These are phyloP conservation scores for Drosophila azteca DNA, from an alignment of 1,140 invertebrate species.

Conservation along the genomic window DNA sequence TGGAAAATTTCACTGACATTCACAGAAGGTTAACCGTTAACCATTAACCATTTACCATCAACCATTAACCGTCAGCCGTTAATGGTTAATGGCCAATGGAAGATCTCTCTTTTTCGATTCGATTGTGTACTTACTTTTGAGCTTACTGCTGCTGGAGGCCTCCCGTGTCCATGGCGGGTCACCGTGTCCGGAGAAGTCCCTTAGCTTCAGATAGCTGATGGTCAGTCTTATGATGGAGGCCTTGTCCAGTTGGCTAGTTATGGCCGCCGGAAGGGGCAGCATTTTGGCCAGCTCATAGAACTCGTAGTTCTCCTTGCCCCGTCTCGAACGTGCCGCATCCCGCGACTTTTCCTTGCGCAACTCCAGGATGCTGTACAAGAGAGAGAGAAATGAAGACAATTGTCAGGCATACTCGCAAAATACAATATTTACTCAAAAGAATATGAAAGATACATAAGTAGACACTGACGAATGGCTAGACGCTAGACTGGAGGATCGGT, in stretches of 20 bases:
- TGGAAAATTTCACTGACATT: conserved; percentile 54
- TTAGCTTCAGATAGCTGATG: conserved; percentile 97
- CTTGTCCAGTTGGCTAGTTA: conserved; percentile 99
- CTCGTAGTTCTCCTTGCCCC: conserved; percentile 99
- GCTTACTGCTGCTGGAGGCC: conserved; percentile 89
- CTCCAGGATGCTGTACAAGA: conserved; percentile 95
- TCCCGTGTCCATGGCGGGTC: conserved; percentile 97
- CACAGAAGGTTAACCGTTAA: too few species aligned
- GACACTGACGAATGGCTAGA: conserved; percentile 65
- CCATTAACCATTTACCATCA: too few species aligned
- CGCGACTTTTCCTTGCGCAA: conserved; percentile 98
- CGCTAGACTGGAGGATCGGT: conserved; percentile 15
- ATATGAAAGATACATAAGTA: conserved; percentile 54
- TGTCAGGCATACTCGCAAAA: neutral
- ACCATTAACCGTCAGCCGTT: too few species aligned
- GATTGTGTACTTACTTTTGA: conserved; percentile 90
- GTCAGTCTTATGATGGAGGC: conserved; percentile 99
- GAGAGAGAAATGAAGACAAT: conserved; percentile 47
- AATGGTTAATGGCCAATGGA: too few species aligned
- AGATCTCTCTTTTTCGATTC: conserved; percentile 7
- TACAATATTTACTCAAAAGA: conserved; percentile 12
- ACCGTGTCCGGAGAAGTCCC: conserved; percentile 97
- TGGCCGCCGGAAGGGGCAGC: conserved; percentile 97
- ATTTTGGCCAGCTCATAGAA: conserved; percentile 99
- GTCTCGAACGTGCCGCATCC: conserved; percentile 96